Evolutionary conservation across 2,888 invertebrate genomes (phyloP).

Genomic region (Dolichopus griseipennis): DNA sequence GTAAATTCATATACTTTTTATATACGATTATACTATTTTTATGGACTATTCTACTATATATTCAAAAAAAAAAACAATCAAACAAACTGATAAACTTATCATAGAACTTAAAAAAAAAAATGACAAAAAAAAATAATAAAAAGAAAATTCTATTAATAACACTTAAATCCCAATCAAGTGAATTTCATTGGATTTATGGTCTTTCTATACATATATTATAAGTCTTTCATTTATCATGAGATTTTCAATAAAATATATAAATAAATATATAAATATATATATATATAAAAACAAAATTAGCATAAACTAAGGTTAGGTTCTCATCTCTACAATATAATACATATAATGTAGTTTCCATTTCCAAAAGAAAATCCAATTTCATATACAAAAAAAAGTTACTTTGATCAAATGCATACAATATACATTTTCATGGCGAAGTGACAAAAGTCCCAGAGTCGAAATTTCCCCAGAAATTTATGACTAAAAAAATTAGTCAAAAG

Average conservation of each 20-base stretch:
- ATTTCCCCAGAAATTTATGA: too few relatives aligned
- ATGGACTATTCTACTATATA: too few relatives aligned
- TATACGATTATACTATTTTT: neutral
- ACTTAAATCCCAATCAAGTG: neutral
- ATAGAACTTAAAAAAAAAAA: neutral
- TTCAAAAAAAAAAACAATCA: too few relatives aligned
- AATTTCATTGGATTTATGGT: neutral
- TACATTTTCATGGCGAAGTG: too few relatives aligned
- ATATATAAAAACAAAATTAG: neutral
- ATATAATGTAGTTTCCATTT: too few relatives aligned
- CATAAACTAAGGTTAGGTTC: conserved; percentile 2
- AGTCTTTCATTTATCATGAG: too few relatives aligned
- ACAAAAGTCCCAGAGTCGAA: too few relatives aligned
- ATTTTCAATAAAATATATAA: too few relatives aligned
- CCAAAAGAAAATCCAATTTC: too few relatives aligned
- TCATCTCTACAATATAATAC: too few relatives aligned
- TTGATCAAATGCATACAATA: neutral
- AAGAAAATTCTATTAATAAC: neutral
- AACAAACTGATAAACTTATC: neutral
- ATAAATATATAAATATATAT: neutral
- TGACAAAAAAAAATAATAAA: neutral
- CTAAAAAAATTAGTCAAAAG: too few relatives aligned
- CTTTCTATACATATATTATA: too few relatives aligned
- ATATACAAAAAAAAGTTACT: neutral
- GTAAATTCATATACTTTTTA: neutral